These are phyloP conservation scores for Scaptomyza reducta DNA, from an alignment of 2,888 invertebrate species.

Conservation along the genomic window DNA sequence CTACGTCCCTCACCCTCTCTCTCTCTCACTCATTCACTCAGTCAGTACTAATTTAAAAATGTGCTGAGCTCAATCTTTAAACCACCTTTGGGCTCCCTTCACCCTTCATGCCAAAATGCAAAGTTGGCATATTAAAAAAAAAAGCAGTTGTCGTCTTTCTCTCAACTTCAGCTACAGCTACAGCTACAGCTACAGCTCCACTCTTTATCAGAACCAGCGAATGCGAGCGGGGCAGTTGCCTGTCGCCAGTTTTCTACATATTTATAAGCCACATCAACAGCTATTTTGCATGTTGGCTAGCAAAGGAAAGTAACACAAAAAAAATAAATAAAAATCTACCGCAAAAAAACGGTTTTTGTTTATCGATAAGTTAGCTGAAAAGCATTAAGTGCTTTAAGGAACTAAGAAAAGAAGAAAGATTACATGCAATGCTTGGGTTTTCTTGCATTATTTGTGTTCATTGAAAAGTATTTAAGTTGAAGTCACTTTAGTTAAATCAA, in stretches of 20 bases:
- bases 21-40: slow-evolving; percentile 1
- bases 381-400: slow-evolving; percentile 7
- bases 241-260: slow-evolving; percentile 1
- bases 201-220: slow-evolving; percentile 42
- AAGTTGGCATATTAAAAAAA: slow-evolving; percentile 43
- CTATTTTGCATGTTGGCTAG: slow-evolving; percentile 25
- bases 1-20: not conserved
- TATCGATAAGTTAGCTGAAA: slow-evolving; percentile 13
- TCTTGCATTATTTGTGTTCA: too few species aligned
- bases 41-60: slow-evolving; percentile 52
- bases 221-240: not conserved
- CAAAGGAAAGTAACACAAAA: too few species aligned
- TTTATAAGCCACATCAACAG: not conserved
- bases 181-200: not conserved
- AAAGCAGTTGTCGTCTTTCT: slow-evolving; percentile 17
- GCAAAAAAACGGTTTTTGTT: slow-evolving; percentile 8
- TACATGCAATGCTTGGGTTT: slow-evolving; percentile 1
- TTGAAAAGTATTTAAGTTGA: not conserved
- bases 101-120: slow-evolving; percentile 32
- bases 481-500: not conserved
- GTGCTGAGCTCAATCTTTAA: slow-evolving; percentile 50
- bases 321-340: too few species aligned
- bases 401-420: not conserved
- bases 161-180: not conserved
- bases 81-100: not conserved